Percentiles rank a stretch among this genome's conserved stretches.
Conservation (phyloP, 2,888 invertebrate genomes). For the Argyresthia goedartella region DNA sequence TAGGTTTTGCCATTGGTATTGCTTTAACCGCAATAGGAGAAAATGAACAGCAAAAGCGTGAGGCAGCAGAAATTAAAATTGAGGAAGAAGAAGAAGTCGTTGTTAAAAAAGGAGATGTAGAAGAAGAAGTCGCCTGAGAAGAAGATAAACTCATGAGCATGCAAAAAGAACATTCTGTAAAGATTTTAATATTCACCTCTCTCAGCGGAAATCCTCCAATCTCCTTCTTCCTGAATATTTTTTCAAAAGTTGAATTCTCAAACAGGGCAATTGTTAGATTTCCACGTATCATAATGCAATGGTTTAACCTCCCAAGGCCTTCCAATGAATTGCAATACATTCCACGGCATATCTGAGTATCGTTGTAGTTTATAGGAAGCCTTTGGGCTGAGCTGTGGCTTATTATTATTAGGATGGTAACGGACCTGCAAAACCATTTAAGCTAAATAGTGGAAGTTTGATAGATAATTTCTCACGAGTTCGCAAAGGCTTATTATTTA, state of each 20-base stretch:
- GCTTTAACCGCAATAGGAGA: too few relatives aligned
- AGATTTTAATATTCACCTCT: conserved; percentile 55
- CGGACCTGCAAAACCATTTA: neutral
- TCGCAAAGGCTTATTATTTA: too few relatives aligned
- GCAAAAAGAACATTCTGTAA: too few relatives aligned
- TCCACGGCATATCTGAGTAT: neutral
- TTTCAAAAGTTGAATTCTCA: conserved; percentile 42
- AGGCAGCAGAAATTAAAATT: too few relatives aligned
- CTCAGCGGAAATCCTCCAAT: conserved; percentile 75
- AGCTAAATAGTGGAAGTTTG: too few relatives aligned
- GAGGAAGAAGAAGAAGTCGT: too few relatives aligned
- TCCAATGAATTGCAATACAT: neutral
- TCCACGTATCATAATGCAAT: conserved; percentile 80
- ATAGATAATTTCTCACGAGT: too few relatives aligned
- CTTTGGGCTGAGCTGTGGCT: neutral
- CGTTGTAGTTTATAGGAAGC: neutral
- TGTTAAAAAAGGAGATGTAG: too few relatives aligned
- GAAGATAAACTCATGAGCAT: too few relatives aligned
- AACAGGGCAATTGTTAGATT: conserved; percentile 79
- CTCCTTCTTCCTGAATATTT: conserved; percentile 60
- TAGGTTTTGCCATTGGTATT: too few relatives aligned
- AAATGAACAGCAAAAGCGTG: too few relatives aligned
- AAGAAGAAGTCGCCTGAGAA: too few relatives aligned
- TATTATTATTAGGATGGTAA: neutral
- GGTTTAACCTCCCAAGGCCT: conserved; percentile 17